Evolutionary conservation across 2,113 vertebrate genomes (phyloP), one percentile per base, ranked within the genome.

Genomic region (Sus scrofa): DNA sequence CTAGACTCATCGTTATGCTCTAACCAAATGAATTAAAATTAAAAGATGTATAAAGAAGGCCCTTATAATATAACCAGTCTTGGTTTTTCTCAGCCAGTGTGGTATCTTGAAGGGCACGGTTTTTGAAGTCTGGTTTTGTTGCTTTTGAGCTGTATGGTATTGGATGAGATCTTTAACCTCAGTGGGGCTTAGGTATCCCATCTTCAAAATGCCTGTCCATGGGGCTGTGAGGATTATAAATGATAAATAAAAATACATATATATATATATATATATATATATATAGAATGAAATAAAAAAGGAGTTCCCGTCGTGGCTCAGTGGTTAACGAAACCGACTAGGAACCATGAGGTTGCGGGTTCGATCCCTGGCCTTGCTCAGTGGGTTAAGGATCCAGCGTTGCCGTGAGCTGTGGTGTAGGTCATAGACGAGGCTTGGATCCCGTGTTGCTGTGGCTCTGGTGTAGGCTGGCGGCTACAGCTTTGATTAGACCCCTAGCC

Each of bases 31-130:
- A 68, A 89, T 54, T 32, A 62, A 70, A 24, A 39, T 3, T n/a
- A n/a, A n/a, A n/a, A 65, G 58, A 56, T 1, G 14, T 77, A 54
- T 18, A 30, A 39, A 84, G 34, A n/a, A 81, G 6, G 7, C 22
- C 6, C 58, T 78, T 85, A 30, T 2, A 12, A 93, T 52, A 0
- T 7, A 44, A 15, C 12, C 26, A 14, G 10, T 44, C 62, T 86
- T 81, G 39, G 2, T 22, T 39, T 71, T 75, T 19, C 79, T 78
- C 19, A 81, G 85, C 27, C 15, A 22, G 4, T 11, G 2, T 10
- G 0, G 26, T 8, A 11, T 5, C n/a, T 7, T 5, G 6, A 87
- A 81, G n/a, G 22, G 3, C 7, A 0, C 7, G 4, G 10, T 15
- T 52, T 84, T 82, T 34, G 19, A 71, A 62, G 1, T 6, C 24